Percentiles rank a stretch among this genome's conserved stretches.
phyloP scores from a whole-genome alignment of 2,113 vertebrate genomes.

The Elanoides forficatus region DNA sequence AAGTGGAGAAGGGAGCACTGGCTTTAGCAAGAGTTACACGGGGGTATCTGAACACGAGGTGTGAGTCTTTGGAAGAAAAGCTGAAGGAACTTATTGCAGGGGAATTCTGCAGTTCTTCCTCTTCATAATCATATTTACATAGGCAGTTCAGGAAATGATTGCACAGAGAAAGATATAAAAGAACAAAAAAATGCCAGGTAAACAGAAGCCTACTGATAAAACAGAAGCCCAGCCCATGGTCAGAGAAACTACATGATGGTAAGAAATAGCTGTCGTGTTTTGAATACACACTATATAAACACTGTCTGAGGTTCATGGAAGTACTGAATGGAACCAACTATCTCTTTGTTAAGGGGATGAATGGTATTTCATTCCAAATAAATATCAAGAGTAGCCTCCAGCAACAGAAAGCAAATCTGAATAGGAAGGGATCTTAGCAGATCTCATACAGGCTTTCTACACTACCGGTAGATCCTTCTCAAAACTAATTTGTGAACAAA shows the following conservation, averaged over 20 bases:
- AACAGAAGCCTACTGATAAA: not conserved
- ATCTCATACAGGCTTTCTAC: constrained; percentile 55
- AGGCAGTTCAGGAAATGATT: not conserved
- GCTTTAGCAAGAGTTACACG: not conserved
- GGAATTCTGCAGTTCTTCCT: not conserved
- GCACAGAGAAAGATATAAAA: not conserved
- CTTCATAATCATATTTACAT: not conserved
- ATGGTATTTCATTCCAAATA: constrained; percentile 62
- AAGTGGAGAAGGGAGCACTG: not conserved
- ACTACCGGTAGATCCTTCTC: constrained; percentile 36
- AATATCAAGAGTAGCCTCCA: constrained; percentile 60
- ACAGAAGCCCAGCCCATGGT: not conserved
- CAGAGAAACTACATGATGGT: not conserved
- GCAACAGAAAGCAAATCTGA: constrained; percentile 59
- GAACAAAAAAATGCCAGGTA: not conserved
- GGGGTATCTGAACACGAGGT: not conserved
- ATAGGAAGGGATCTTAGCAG: constrained; percentile 58
- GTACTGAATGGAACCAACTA: constrained; percentile 17
- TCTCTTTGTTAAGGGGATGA: constrained; percentile 43
- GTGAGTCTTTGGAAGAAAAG: not conserved
- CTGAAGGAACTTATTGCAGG: not conserved
- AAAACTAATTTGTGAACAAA: constrained; percentile 65
- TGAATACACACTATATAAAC: not conserved
- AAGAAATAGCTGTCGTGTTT: constrained; percentile 35
- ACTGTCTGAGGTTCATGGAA: constrained; percentile 1